Evolutionary conservation across 2,888 invertebrate species (phyloP), one percentile per base, ranked within the genome.

Genomic region (Dicycla oo): DNA sequence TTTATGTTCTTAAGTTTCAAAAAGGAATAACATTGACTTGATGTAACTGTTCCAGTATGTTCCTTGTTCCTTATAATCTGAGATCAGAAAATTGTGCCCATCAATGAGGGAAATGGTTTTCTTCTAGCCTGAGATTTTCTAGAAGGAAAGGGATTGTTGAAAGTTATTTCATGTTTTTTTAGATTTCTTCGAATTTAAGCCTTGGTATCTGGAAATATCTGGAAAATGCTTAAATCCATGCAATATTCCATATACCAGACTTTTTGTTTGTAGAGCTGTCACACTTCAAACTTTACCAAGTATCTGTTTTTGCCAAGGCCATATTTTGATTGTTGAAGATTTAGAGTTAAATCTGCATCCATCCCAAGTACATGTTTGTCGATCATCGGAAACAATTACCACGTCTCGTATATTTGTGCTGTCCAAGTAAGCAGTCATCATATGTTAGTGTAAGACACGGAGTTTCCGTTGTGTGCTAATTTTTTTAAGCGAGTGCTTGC

Each of bases 391-490:
- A 70, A 57, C 54, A 18, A 82, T 63, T 63, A 70, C 67, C 10
- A 47, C 20, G 20, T 61, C 62, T 58, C 34, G 73, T 54, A 26
- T 47, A 56, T 71, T 76, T 68, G 64, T 66, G 56, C 69, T 79
- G 73, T 76, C 75, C 61, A 73, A 72, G 75, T 64, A 79, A 86
- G 82, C 86, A 86, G 82, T 87, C 78, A 80, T 87, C 80, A 80
- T 83, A 82, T 80, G 87, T 88, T 88, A 88, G 84, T 80, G 83
- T 83, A 87, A 85, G 86, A 80, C 81, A 51, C 53, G 11, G 57
- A 62, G 91, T 93, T 93, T 95, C 94, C 94, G 95, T 94, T 94
- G 93, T 95, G 95, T 94, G 94, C 95, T 92, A 94, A 93, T 95
- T 94, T 93, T 92, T 92, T 92, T 89, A 89, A 92, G 87, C 89